Percentiles rank a stretch among this genome's conserved stretches.
Conservation (phyloP, 1,140 invertebrate genomes). For the Eurosta solidaginis region DNA sequence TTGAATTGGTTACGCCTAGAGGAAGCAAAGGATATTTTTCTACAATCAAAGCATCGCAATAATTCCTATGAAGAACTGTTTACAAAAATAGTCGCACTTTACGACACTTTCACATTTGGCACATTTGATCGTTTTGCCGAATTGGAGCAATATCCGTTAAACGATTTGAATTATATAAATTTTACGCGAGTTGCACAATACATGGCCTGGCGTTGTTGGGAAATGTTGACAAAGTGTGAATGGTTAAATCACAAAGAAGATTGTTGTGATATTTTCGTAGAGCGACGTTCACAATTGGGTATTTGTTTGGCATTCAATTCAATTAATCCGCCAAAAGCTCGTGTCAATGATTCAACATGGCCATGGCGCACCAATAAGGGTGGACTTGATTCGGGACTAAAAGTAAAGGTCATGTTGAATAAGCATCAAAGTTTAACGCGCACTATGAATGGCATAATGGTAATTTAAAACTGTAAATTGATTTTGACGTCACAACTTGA, state of each 20-base stretch:
- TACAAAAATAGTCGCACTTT: conserved; percentile 31
- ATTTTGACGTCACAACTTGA: too few relatives aligned
- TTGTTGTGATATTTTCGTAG: conserved; percentile 53
- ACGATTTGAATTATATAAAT: conserved; percentile 45
- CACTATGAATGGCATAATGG: conserved; percentile 42
- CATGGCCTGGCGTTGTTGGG: conserved; percentile 54
- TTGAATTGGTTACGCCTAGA: conserved; percentile 50
- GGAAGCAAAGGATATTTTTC: conserved; percentile 43
- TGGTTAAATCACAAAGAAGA: conserved; percentile 44
- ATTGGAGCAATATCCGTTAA: conserved; percentile 40
- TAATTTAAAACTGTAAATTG: conserved; percentile 16
- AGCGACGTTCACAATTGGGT: conserved; percentile 62
- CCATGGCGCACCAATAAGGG: conserved; percentile 46
- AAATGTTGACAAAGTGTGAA: conserved; percentile 46
- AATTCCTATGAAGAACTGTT: conserved; percentile 20
- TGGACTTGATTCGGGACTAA: conserved; percentile 43
- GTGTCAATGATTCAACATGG: conserved; percentile 46
- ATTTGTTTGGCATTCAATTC: conserved; percentile 65
- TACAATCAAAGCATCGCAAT: conserved; percentile 41
- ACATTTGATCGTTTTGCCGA: conserved; percentile 45
- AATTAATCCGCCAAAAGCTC: conserved; percentile 51
- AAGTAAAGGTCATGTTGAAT: conserved; percentile 42
- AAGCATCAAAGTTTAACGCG: conserved; percentile 40
- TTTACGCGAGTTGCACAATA: conserved; percentile 48
- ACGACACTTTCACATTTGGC: conserved; percentile 47